Evolutionary conservation across 2,113 vertebrate genomes (phyloP).

Genomic region (Brienomyrus brachyistius): DNA sequence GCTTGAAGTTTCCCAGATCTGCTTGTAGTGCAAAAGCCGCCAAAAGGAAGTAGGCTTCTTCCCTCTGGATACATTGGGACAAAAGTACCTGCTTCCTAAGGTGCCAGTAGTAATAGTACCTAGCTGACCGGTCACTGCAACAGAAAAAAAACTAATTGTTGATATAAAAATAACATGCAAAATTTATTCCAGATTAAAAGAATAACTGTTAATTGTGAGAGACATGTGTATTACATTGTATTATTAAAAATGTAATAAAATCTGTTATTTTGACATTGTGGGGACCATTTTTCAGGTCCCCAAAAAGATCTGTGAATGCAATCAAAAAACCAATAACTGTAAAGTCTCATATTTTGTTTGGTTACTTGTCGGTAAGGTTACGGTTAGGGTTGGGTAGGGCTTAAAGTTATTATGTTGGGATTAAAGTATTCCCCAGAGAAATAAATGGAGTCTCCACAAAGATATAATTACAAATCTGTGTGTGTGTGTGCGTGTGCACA

Average conservation of each 20-base stretch:
- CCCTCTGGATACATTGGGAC: conserved; percentile 83
- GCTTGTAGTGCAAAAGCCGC: conserved; percentile 94
- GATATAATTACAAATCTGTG: not conserved
- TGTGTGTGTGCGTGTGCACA: not conserved
- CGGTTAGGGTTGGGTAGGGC: not conserved
- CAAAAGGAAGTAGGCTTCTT: conserved; percentile 95
- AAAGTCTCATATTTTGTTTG: not conserved
- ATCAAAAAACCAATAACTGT: not conserved
- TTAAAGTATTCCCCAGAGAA: not conserved
- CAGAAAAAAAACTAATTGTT: not conserved
- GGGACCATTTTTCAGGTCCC: too few species aligned
- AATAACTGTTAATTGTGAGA: not conserved
- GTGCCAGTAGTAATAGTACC: conserved; percentile 98
- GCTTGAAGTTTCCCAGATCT: conserved; percentile 93
- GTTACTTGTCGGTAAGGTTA: not conserved
- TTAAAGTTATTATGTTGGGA: not conserved
- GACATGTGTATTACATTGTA: not conserved
- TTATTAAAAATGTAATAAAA: too few species aligned
- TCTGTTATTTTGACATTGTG: too few species aligned
- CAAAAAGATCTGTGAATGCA: not conserved
- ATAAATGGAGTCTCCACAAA: not conserved
- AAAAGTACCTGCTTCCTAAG: conserved; percentile 90
- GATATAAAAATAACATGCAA: not conserved
- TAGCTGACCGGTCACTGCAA: conserved; percentile 79
- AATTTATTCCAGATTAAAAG: not conserved